Base-by-base conservation (phyloP, 1,140 invertebrate species). In the Copidosoma floridanum region DNA sequence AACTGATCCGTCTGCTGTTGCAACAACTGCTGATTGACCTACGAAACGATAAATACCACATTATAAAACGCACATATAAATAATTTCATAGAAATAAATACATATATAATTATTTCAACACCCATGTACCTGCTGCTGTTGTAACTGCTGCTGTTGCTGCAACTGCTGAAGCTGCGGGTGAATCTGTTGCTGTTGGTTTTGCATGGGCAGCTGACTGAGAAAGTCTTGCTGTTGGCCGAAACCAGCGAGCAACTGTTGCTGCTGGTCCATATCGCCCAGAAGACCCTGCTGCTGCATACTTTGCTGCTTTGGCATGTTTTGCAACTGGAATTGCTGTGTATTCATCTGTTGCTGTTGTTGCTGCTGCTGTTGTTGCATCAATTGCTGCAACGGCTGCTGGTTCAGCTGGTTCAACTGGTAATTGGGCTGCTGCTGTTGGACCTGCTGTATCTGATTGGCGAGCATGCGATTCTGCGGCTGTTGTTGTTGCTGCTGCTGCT, bases 171-270 rank as follows among this genome's bases (percentile, higher is more conserved):
- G 71, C 56, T 66, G 68, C 53, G 68, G 74, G 14, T 68, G 70
- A 54, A 76, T 66, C 43, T 74, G 75, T 44, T 75, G 73, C 44
- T 69, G 70, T 41, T 76, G 73, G 35, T 76, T 65, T 41, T 75
- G 75, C 46, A n/a, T 70, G 63, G 47, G 75, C 47, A 76, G 64
- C 41, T 79, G 75, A 61, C 79, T 76, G 29, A 73, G 64, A 11
- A 79, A 79, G 3, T 76, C 70, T 29, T 73, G 71, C 47, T 73
- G 70, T n/a, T 79, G 75, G 29, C 70, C 65, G 12, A 77, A 78
- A 48, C 66, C 71, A 3, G 78, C 75, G 3, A 65, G 32, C 14
- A 67, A 20, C 64, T 78, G 72, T 23, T 74, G 71, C 47, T 73
- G 71, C 14, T 71, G 69, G 53, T 73, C 74, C n/a, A 75, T 41